Conservation (phyloP, 1,140 invertebrate genomes). For the Euglossa dilemma region DNA sequence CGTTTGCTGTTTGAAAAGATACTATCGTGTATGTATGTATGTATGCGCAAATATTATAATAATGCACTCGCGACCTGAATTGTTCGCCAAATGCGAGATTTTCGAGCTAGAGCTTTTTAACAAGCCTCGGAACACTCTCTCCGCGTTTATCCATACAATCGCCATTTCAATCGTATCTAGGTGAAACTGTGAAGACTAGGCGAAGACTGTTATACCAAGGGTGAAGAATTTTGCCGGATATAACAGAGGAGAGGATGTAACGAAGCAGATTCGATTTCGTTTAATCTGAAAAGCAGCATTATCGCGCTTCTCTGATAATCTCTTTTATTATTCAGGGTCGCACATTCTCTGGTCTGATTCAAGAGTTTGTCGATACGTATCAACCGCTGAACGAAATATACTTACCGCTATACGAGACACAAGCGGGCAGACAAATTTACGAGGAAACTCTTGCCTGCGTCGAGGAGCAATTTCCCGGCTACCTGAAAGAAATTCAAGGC, state of each 20-base stretch:
- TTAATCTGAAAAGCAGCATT: neutral
- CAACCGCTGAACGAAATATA: conserved; percentile 86
- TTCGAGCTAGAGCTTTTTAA: neutral
- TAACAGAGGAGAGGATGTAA: no score
- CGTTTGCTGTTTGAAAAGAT: neutral
- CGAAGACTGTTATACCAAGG: no score
- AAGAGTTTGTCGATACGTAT: conserved; percentile 86
- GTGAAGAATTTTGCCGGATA: no score
- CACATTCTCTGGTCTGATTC: conserved; percentile 89
- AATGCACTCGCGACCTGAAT: neutral
- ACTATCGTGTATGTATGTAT: neutral
- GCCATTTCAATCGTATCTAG: no score
- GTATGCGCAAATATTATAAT: neutral
- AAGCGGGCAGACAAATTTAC: conserved; percentile 87
- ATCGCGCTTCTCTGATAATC: no score
- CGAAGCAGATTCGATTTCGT: neutral
- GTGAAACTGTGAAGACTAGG: no score
- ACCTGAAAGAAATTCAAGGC: conserved; percentile 91
- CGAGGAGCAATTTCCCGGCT: conserved; percentile 89
- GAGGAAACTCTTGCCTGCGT: conserved; percentile 88
- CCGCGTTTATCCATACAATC: no score
- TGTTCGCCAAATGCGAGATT: neutral
- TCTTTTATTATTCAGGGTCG: conserved; percentile 85
- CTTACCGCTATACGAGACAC: conserved; percentile 87
- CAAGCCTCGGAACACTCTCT: neutral